Evolutionary conservation across 1,140 invertebrate species (phyloP).

Genomic region (Eupristina koningsbergeri): DNA sequence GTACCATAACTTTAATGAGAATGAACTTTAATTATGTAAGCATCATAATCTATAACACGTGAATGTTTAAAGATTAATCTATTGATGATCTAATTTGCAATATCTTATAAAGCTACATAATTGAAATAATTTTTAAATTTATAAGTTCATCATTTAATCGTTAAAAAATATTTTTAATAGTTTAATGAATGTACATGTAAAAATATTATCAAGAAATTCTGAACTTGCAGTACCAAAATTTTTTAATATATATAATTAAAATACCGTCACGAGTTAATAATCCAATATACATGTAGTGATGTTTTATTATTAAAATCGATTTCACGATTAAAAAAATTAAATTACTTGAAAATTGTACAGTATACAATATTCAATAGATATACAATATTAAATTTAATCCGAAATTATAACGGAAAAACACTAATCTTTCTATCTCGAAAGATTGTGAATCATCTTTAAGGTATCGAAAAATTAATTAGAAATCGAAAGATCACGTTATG

Average conservation of each 20-base stretch:
- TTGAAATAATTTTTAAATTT: neutral
- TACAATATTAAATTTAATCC: neutral
- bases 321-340: neutral
- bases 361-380: neutral
- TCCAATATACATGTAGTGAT: no score
- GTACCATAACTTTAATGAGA: neutral
- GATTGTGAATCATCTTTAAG: neutral
- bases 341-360: neutral
- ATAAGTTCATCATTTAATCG: no score
- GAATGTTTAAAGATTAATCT: neutral
- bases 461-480: neutral
- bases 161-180: neutral
- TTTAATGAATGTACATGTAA: neutral
- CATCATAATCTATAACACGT: neutral
- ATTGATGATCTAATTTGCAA: neutral
- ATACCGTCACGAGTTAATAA: no score
- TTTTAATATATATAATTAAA: no score
- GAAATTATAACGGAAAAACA: neutral
- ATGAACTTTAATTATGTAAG: neutral
- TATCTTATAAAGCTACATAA: neutral
- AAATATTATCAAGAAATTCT: neutral
- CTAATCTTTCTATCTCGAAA: neutral
- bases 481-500: neutral
- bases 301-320: neutral
- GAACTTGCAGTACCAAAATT: neutral